Evolutionary conservation across 1,140 invertebrate species (phyloP).

Genomic region (Sipha flava): DNA sequence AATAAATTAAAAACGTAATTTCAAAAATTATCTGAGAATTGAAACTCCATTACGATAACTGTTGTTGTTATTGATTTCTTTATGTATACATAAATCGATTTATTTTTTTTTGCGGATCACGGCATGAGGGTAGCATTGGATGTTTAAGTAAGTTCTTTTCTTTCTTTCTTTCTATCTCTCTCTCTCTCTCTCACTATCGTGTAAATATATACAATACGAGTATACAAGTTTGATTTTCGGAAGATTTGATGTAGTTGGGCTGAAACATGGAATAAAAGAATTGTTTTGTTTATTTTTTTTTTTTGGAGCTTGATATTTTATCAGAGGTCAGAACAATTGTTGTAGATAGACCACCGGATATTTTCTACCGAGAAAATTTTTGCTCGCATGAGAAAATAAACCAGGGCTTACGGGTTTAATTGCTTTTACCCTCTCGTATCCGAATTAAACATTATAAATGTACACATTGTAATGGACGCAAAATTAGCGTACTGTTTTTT

Average conservation of each 20-base stretch:
- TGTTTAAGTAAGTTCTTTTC: no score
- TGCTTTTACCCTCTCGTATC: constrained; percentile 15
- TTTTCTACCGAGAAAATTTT: constrained; percentile 1
- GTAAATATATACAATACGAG: no score
- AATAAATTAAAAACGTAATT: no score
- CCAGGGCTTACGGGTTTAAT: constrained; percentile 24
- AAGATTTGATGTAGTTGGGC: background rate
- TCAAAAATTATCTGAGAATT: no score
- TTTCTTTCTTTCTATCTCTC: no score
- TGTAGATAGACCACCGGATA: background rate
- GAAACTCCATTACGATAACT: no score
- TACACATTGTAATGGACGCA: constrained; percentile 8
- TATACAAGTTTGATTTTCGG: background rate
- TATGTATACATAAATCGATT: no score
- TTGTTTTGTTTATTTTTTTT: background rate
- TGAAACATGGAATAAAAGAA: background rate
- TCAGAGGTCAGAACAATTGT: constrained; percentile 1
- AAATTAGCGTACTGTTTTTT: constrained; percentile 27
- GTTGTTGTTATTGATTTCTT: no score
- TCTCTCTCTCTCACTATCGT: no score
- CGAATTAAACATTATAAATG: constrained; percentile 28
- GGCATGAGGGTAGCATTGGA: no score
- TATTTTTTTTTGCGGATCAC: no score
- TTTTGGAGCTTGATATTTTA: background rate
- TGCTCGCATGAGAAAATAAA: constrained; percentile 12